phyloP scores from a whole-genome alignment of 2,797 vertebrate species.

The Falco concolor region DNA sequence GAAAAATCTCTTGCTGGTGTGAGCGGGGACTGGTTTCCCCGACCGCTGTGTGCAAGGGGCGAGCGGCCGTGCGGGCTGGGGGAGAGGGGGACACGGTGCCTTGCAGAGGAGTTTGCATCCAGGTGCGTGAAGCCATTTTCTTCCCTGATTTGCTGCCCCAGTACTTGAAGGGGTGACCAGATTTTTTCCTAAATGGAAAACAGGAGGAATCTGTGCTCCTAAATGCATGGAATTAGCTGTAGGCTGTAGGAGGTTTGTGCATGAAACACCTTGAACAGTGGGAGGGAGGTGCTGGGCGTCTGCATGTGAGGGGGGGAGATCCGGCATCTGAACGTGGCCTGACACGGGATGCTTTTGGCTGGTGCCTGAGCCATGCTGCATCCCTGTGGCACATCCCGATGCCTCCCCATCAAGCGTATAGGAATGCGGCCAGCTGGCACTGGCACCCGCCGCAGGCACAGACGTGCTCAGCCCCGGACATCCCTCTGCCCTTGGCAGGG shows the following conservation, averaged over 20 bases:
- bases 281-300: background rate
- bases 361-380: background rate
- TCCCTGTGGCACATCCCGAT: background rate
- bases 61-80: rapidly evolving
- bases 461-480: background rate
- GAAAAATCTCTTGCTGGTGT: conserved; percentile 20
- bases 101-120: background rate
- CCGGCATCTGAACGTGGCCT: rapidly evolving
- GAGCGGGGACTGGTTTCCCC: background rate
- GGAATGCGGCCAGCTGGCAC: background rate
- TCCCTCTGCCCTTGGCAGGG: background rate
- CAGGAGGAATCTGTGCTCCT: background rate
- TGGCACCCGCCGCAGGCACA: rapidly evolving
- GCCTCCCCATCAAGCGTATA: background rate
- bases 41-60: background rate
- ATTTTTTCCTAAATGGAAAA: background rate
- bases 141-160: background rate
- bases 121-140: rapidly evolving
- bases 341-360: background rate
- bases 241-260: background rate
- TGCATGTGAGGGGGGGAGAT: background rate
- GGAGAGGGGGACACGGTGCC: background rate
- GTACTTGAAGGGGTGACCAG: background rate
- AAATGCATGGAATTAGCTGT: background rate
- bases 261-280: background rate